These are phyloP conservation scores for Syngnathus rostellatus DNA, from an alignment of 2,797 vertebrate species.

Conservation along the genomic window DNA sequence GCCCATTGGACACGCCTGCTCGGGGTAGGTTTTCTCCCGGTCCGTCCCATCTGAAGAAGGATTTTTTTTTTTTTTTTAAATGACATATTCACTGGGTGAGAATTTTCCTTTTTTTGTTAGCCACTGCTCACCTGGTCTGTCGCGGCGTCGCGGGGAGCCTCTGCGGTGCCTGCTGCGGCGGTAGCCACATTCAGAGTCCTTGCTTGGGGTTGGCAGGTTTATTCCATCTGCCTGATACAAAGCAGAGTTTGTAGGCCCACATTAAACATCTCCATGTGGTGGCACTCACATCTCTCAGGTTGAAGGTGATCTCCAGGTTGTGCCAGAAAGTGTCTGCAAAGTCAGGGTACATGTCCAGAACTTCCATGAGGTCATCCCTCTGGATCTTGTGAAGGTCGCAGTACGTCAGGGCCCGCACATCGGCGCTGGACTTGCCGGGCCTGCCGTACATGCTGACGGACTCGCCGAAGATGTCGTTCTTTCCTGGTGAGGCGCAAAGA, in stretches of 20 bases:
- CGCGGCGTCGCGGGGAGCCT: constrained; percentile 66
- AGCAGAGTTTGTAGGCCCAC: constrained; percentile 28
- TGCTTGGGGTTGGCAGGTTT: constrained; percentile 75
- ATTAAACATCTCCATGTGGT: constrained; percentile 7
- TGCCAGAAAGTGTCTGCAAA: constrained; percentile 91
- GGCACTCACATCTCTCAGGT: constrained; percentile 89
- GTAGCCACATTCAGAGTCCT: constrained; percentile 76
- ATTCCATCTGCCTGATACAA: constrained; percentile 87
- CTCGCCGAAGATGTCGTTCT: constrained; percentile 97
- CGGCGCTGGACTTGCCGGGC: constrained; percentile 87
- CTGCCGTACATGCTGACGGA: constrained; percentile 81
- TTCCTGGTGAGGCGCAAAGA: constrained; percentile 65
- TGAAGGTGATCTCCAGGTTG: constrained; percentile 96
- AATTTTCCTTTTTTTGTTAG: accelerated
- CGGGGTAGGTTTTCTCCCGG: constrained; percentile 69
- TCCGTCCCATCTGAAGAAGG: constrained; percentile 69
- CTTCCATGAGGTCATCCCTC: constrained; percentile 89
- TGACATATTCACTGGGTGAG: background rate
- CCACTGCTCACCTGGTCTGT: constrained; percentile 75
- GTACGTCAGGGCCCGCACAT: constrained; percentile 92
- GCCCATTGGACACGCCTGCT: constrained; percentile 67
- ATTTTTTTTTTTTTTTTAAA: background rate
- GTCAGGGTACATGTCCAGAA: constrained; percentile 95
- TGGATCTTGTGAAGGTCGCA: constrained; percentile 96
- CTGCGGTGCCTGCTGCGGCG: constrained; percentile 64